Percentiles rank a stretch among this genome's conserved stretches.
Evolutionary conservation across 1,140 invertebrate genomes (phyloP).

Genomic region (Bathynomus jamesi): DNA sequence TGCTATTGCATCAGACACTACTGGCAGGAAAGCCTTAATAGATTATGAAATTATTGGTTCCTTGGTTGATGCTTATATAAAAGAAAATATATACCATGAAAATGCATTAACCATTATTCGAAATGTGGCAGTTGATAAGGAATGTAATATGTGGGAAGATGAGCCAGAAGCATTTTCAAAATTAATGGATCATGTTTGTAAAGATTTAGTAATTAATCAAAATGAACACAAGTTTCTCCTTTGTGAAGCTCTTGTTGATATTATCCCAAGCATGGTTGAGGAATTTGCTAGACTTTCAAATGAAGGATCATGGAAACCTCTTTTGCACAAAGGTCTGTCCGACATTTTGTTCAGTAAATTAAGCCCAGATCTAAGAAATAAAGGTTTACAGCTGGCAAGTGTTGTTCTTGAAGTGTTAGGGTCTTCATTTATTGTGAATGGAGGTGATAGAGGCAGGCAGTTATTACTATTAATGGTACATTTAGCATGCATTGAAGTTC

Average conservation of each 20-base stretch:
- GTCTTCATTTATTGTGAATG: slow-evolving; percentile 40
- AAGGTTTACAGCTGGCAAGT: slow-evolving; percentile 71
- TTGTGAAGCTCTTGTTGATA: slow-evolving; percentile 61
- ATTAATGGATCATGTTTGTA: slow-evolving; percentile 70
- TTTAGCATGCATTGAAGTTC: slow-evolving; percentile 78
- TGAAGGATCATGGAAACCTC: slow-evolving; percentile 46
- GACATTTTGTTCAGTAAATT: slow-evolving; percentile 81
- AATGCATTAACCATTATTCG: slow-evolving; percentile 22
- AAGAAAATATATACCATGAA: slow-evolving; percentile 22
- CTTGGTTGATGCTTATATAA: slow-evolving; percentile 27
- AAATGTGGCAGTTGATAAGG: slow-evolving; percentile 27
- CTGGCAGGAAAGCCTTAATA: slow-evolving; percentile 35
- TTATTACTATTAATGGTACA: slow-evolving; percentile 77
- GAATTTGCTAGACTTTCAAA: background rate
- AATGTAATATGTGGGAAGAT: slow-evolving; percentile 46
- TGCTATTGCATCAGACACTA: slow-evolving; percentile 41
- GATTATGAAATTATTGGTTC: slow-evolving; percentile 26
- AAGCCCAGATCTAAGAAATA: slow-evolving; percentile 74
- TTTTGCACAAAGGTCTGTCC: slow-evolving; percentile 34
- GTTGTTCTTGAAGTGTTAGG: slow-evolving; percentile 71
- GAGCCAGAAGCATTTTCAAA: slow-evolving; percentile 66
- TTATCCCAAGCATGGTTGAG: slow-evolving; percentile 58
- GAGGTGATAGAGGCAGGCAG: slow-evolving; percentile 50
- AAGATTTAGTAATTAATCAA: slow-evolving; percentile 79
- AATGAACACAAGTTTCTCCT: slow-evolving; percentile 80